These are phyloP conservation scores for Drosophila truncata DNA, from an alignment of 1,140 invertebrate genomes.

Conservation along the genomic window DNA sequence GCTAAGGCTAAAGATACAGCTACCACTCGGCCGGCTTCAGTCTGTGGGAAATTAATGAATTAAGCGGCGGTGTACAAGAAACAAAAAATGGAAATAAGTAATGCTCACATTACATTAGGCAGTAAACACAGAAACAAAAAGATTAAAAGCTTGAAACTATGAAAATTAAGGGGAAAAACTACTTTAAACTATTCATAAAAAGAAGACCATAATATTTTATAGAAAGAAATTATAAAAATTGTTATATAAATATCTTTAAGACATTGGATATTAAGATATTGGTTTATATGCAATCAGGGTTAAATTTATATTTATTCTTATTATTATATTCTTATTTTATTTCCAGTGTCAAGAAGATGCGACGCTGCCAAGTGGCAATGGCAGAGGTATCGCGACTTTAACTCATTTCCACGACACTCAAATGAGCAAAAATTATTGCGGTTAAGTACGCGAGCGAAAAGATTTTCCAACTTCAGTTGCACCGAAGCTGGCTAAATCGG, in stretches of 20 bases:
- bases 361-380: slow-evolving; percentile 64
- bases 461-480: slow-evolving; percentile 55
- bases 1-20: slow-evolving; percentile 14
- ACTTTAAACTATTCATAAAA: neutral
- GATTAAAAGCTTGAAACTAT: neutral
- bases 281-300: neutral
- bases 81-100: slow-evolving; percentile 79
- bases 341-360: slow-evolving; percentile 21
- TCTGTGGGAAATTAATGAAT: slow-evolving; percentile 83
- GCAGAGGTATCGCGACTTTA: slow-evolving; percentile 57
- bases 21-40: slow-evolving; percentile 30
- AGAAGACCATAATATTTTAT: neutral
- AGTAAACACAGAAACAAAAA: slow-evolving; percentile 11
- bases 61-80: slow-evolving; percentile 57
- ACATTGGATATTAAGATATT: neutral
- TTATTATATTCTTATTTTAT: neutral
- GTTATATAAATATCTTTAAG: neutral
- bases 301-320: neutral
- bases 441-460: slow-evolving; percentile 79
- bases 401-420: slow-evolving; percentile 84
- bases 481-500: slow-evolving; percentile 55
- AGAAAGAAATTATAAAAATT: neutral
- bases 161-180: neutral
- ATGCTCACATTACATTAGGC: slow-evolving; percentile 79
- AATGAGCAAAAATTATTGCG: slow-evolving; percentile 84